Evolutionary conservation across 1,140 invertebrate species (phyloP), one percentile per base, ranked within the genome.

Genomic region (Drosophila arizonae): DNA sequence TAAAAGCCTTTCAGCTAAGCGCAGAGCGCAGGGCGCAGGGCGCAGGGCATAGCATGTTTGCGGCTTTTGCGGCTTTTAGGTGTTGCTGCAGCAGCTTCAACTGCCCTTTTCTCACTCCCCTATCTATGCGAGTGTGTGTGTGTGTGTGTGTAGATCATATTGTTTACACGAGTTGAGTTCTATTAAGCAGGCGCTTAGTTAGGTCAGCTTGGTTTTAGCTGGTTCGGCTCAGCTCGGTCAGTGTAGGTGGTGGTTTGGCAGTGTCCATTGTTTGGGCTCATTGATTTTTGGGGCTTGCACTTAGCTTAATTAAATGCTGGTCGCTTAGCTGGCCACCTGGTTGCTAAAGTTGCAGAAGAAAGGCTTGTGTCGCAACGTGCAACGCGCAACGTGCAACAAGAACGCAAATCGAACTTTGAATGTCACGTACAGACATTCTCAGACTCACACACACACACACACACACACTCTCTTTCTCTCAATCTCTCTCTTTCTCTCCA

Each of bases 281-380:
- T 86, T 86, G 78, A 87, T 76, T 87, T 56, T 63, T 50, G 48
- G 48, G 51, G 46, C 66, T 63, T 70, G 78, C 81, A 87, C 81
- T 86, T 76, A 87, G 79, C 43, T 80, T 86, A 86, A 86, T 86
- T 87, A 86, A 87, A 81, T 87, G 86, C 56, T 58, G 81, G 54
- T 57, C 52, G 65, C 41, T 52, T 45, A 30, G 13, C 55, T 50
- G 48, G n/a, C n/a, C 30, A 33, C 24, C 39, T 13, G 50, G 39
- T 24, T n/a, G n/a, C 33, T 15, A 63, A 15, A 46, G 17, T 51
- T 52, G 56, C 56, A n/a, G 5, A 30, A 13, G 51, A 26, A 28
- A 17, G 8, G 9, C 43, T 30, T 43, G 8, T 26, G 8, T 10
- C 4, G 46, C 46, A 26, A 21, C n/a, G 57, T 78, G 79, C 46